Conservation (phyloP, 2,113 vertebrate species). For the cat (Felis catus) region F.catus_Fca126_mat1.0 CM031419.1:13032001-13032500, state of each 20-base stretch:
- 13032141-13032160: not conserved
- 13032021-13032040: fast-evolving
- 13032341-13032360: not conserved
- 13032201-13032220: not conserved
- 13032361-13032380: fast-evolving
- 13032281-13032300: no score
- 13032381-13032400: not conserved
- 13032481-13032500: not conserved
- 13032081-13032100: fast-evolving
- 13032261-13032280: not conserved
- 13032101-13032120: not conserved
- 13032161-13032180: not conserved
- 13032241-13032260: no score
- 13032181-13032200: not conserved
- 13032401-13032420: fast-evolving
- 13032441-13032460: not conserved
- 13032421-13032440: not conserved
- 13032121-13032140: not conserved
- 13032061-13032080: fast-evolving
- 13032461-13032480: not conserved
- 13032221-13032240: no score
- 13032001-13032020: fast-evolving
- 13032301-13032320: fast-evolving
- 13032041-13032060: fast-evolving
- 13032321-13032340: fast-evolving